A percentile compares a stretch with the other conserved stretches of the same genome.
Conservation (phyloP, 1,140 invertebrate species). For the Micrasema minimum region DNA sequence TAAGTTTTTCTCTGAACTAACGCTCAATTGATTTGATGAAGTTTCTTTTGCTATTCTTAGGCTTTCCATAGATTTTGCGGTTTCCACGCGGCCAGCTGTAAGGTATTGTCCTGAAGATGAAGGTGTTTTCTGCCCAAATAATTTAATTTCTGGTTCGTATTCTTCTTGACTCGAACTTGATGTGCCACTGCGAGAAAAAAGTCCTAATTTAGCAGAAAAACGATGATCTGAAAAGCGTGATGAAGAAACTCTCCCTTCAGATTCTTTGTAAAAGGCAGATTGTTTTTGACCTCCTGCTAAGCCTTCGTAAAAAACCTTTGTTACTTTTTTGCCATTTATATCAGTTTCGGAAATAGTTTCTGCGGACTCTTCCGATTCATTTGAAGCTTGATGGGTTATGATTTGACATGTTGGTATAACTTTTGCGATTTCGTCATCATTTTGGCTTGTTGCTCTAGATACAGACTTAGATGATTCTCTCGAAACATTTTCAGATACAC, state of each 20-base stretch:
- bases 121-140: conserved; percentile 62
- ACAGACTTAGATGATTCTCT: conserved; percentile 38
- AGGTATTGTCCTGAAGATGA: conserved; percentile 67
- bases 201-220: conserved; percentile 67
- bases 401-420: conserved; percentile 59
- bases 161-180: conserved; percentile 79
- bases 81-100: conserved; percentile 69
- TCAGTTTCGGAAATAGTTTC: conserved; percentile 55
- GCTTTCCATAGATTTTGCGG: conserved; percentile 77
- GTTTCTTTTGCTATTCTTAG: conserved; percentile 68
- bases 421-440: conserved; percentile 38
- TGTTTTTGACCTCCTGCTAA: conserved; percentile 50
- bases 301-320: conserved; percentile 46
- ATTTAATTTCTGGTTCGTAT: conserved; percentile 68
- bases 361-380: conserved; percentile 60
- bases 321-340: conserved; percentile 43
- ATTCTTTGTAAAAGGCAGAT: conserved; percentile 60
- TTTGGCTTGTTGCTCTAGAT: conserved; percentile 27
- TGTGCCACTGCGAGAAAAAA: conserved; percentile 71
- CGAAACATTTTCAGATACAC: conserved; percentile 34
- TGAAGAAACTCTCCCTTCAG: conserved; percentile 60
- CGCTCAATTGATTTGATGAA: conserved; percentile 61
- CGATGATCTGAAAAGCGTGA: conserved; percentile 65
- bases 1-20: conserved; percentile 63
- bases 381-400: conserved; percentile 62